Evolutionary conservation across 2,113 vertebrate genomes (phyloP).

Genomic region (Arizona elegans): DNA sequence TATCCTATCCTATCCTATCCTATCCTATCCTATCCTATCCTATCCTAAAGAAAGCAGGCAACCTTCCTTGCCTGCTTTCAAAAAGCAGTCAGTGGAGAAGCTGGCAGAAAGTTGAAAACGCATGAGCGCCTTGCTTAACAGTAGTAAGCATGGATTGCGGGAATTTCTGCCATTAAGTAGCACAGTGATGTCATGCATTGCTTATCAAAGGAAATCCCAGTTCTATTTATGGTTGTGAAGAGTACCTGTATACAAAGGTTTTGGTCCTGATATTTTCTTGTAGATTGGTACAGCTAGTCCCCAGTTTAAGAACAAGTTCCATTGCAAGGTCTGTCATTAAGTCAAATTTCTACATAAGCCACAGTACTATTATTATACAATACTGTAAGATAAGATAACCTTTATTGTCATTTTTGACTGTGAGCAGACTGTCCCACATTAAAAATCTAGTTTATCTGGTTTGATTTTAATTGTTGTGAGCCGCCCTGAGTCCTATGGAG

Average conservation of each 20-base stretch:
- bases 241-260: background rate
- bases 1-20: too few relatives aligned
- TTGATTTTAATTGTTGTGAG: too few relatives aligned
- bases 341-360: background rate
- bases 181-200: background rate
- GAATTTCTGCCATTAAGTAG: background rate
- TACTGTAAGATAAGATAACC: background rate
- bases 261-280: background rate
- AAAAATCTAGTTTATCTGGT: background rate
- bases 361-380: background rate
- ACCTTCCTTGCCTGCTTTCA: background rate
- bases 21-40: too few relatives aligned
- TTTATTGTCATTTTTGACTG: background rate
- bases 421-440: background rate
- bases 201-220: background rate
- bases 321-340: background rate
- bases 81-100: background rate
- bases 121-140: background rate
- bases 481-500: too few relatives aligned
- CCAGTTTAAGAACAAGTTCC: background rate
- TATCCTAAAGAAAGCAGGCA: too few relatives aligned
- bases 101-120: background rate
- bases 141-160: background rate
- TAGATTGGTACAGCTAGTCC: background rate
- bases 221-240: background rate